Conservation (phyloP, 2,888 invertebrate genomes). For the Aphrophora alni region DNA sequence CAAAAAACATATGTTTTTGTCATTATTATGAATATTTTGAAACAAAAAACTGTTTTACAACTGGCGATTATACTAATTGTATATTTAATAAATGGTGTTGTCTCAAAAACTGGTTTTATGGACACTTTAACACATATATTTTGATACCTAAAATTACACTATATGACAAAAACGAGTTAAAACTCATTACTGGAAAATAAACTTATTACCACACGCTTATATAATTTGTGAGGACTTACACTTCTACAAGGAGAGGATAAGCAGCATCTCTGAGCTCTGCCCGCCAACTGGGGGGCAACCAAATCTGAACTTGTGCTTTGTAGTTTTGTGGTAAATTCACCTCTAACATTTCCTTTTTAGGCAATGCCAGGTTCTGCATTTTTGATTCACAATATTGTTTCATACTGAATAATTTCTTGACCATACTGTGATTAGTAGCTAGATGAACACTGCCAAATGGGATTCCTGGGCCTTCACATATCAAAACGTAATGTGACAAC, state of each 20-base stretch:
- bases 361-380: slow-evolving; percentile 80
- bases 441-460: slow-evolving; percentile 83
- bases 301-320: slow-evolving; percentile 84
- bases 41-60: too few species aligned
- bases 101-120: too few species aligned
- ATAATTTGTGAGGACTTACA: too few species aligned
- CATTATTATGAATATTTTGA: too few species aligned
- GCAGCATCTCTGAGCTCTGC: slow-evolving; percentile 85
- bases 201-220: too few species aligned
- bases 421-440: slow-evolving; percentile 75
- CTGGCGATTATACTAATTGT: too few species aligned
- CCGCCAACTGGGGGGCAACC: slow-evolving; percentile 88
- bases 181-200: too few species aligned
- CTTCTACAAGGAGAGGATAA: slow-evolving; percentile 87
- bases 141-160: too few species aligned
- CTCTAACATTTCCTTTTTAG: slow-evolving; percentile 81
- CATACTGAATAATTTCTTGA: slow-evolving; percentile 79
- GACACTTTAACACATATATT: too few species aligned
- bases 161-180: too few species aligned
- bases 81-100: too few species aligned
- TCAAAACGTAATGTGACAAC: slow-evolving; percentile 71
- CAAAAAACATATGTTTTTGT: too few species aligned
- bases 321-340: slow-evolving; percentile 86
- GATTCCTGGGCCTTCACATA: slow-evolving; percentile 91
- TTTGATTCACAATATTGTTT: slow-evolving; percentile 56